Evolutionary conservation across 1,140 invertebrate genomes (phyloP).

Genomic region (Temnothorax nylanderi): DNA sequence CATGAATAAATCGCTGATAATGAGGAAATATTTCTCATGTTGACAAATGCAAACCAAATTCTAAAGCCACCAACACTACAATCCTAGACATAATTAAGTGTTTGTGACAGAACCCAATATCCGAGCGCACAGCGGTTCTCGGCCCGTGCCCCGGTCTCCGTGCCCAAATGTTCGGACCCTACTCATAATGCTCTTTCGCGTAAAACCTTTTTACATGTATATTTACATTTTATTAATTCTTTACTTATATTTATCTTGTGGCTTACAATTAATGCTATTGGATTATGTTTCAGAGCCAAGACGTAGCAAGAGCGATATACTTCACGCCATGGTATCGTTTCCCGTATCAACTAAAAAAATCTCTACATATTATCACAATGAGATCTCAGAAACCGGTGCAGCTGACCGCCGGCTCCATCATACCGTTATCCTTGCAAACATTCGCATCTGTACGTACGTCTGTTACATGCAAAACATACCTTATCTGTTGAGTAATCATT

Average conservation of each 20-base stretch:
- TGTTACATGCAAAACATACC: neutral
- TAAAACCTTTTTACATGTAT: constrained; percentile 19
- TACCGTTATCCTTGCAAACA: constrained; percentile 62
- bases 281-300: constrained; percentile 48
- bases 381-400: constrained; percentile 61
- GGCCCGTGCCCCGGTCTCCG: no score
- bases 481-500: neutral
- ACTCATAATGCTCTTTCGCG: neutral
- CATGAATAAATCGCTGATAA: constrained; percentile 96
- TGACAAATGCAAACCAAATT: constrained; percentile 97
- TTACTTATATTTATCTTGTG: neutral
- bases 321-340: constrained; percentile 48
- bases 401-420: constrained; percentile 64
- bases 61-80: constrained; percentile 96
- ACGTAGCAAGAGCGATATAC: constrained; percentile 5
- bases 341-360: neutral
- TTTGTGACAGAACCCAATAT: no score
- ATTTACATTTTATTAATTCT: neutral
- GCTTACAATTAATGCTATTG: neutral
- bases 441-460: constrained; percentile 64
- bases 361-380: constrained; percentile 51
- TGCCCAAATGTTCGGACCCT: no score
- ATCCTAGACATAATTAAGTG: constrained; percentile 96
- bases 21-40: constrained; percentile 97
- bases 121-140: no score